Base-by-base conservation (phyloP, 2,113 vertebrate species). In the Corythornis madagascariensis region DNA sequence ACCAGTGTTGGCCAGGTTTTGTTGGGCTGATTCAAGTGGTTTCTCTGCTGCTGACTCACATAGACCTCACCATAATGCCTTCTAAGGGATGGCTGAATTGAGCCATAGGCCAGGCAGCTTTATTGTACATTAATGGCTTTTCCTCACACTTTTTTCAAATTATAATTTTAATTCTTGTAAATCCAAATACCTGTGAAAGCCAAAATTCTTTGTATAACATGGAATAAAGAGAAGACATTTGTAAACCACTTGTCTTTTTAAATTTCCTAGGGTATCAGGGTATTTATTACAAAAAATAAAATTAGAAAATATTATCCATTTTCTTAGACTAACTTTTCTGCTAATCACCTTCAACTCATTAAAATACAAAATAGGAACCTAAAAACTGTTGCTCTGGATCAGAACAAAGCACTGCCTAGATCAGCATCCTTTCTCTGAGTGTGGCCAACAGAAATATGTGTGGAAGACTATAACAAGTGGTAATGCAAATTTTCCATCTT, bases 41-140 rank as follows among this genome's bases (percentile, higher is more conserved):
- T 95, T 85, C 29, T 63, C 43, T 89, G 64, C 10, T 85, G 76
- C 61, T 85, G 75, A 89, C 56, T 92, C 84, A 85, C 15, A 28
- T 0, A 48, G 17, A 29, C 63, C 17, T 66, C 38, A 63, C 10
- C 33, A n/a, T 31, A 43, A 56, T 5, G 33, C 31, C 16, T 79
- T 59, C 50, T 50, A 53, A 70, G 11, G 42, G 90, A 50, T 18
- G 11, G 25, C 25, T 85, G 43, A 89, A 83, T 25, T 1, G 1
- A 67, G n/a, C 16, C 20, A 73, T 10, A 78, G 40, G 15, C 52
- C 4, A n/a, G 19, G 13, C 21, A 72, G 5, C 19, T 76, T 87
- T 4, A 79, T 40, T 0, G 0, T 50, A 55, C 9, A 11, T 63
- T 82, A 72, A 48, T 29, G 42, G 18, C 22, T 83, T 85, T 73